Evolutionary conservation across 2,888 invertebrate species (phyloP), one percentile per base, ranked within the genome.

Genomic region (Dicyrtomina minuta): DNA sequence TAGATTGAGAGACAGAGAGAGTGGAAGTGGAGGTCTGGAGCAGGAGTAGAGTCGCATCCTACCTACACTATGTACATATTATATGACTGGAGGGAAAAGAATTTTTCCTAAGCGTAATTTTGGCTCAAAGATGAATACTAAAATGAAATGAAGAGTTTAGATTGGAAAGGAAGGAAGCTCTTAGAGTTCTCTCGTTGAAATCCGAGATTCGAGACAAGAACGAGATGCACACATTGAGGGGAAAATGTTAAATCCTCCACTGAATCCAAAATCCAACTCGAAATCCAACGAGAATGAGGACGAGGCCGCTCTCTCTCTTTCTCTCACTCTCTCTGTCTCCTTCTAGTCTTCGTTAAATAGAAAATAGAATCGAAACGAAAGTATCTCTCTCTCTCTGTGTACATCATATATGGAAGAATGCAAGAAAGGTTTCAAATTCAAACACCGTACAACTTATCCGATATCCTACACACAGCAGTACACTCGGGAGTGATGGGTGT

Each of bases 81-180:
- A 17, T n/a, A 17, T 17, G 46, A 46, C 15, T 17, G 17, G 46
- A 46, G 46, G 17, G 17, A 46, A 46, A 15, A 46, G 46, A 46
- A 46, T 6, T 46, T 46, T 46, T 46, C 17, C n/a, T 46, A 46
- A 46, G 46, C 46, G 46, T 46, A 46, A 46, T 46, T n/a, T 46
- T 46, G 46, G 13, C 46, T 46, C 46, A 46, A 46, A 46, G 46
- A 46, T 46, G 46, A 17, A 3, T 46, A 4, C 46, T 46, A 17
- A 46, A 46, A 46, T 46, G 46, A 46, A 46, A 46, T 46, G 46
- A 46, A 46, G 46, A 46, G 46, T 46, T 46, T 46, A 46, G 46
- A 46, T 46, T 46, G 46, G 46, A 46, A 33, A 46, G 46, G 46
- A 46, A 46, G 46, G 46, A 46, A 46, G 46, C 46, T 46, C 17